Conservation (phyloP, 2,797 vertebrate genomes). For the Cirrhinus mrigala region DNA sequence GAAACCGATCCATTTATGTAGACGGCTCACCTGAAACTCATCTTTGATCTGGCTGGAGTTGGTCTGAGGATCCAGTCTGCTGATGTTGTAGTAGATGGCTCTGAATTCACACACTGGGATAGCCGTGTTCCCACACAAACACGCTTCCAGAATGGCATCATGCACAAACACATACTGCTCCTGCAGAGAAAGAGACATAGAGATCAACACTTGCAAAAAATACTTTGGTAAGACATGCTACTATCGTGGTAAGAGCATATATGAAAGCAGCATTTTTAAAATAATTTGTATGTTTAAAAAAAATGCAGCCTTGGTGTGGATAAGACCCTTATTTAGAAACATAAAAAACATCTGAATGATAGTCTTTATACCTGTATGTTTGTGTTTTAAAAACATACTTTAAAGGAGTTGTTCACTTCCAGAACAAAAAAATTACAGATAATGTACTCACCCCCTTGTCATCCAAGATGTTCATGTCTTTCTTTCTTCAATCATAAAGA, state of each 20-base stretch:
- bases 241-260: neutral
- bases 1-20: neutral
- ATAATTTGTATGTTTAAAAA: neutral
- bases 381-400: neutral
- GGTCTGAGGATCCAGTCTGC: conserved; percentile 94
- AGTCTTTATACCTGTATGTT: neutral
- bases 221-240: neutral
- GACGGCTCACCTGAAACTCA: conserved; percentile 89
- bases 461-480: too few species aligned
- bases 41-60: conserved; percentile 99
- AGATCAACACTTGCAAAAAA: conserved; percentile 8
- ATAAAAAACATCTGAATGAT: too few species aligned
- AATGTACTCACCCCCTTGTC: too few species aligned
- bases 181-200: conserved; percentile 70
- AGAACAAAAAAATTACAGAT: too few species aligned
- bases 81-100: conserved; percentile 96
- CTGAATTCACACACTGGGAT: conserved; percentile 98
- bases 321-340: neutral
- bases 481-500: too few species aligned
- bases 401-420: neutral
- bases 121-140: conserved; percentile 96
- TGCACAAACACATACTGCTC: conserved; percentile 98
- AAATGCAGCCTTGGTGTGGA: neutral
- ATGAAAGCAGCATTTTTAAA: neutral
- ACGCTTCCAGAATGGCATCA: conserved; percentile 96